Percentiles rank a stretch among this genome's conserved stretches.
phyloP scores from a whole-genome alignment of 2,888 invertebrate genomes.

The Luperina testacea region DNA sequence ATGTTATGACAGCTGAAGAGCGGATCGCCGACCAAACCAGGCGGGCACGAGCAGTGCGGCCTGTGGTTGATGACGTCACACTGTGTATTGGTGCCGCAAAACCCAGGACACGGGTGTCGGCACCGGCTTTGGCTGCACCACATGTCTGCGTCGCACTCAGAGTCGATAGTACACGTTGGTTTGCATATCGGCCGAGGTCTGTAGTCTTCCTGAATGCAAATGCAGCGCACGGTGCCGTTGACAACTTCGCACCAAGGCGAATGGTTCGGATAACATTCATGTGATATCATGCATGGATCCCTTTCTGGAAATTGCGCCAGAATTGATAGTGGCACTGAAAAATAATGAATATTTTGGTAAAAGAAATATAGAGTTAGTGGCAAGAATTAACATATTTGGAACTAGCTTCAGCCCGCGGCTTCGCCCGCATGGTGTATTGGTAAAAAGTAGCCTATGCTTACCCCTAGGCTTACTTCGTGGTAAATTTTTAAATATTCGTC shows the following conservation, averaged over 20 bases:
- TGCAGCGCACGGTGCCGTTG: constrained; percentile 92
- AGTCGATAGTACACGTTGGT: constrained; percentile 93
- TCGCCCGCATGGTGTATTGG: no score
- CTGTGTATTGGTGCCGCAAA: constrained; percentile 93
- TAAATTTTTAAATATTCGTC: no score
- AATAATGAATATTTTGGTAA: constrained; percentile 7
- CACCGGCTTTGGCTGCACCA: constrained; percentile 94
- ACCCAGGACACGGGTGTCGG: constrained; percentile 93
- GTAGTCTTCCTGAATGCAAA: constrained; percentile 92
- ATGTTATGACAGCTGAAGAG: constrained; percentile 89
- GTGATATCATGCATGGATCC: constrained; percentile 93
- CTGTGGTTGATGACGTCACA: constrained; percentile 93
- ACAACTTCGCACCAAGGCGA: constrained; percentile 91
- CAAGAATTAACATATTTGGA: no score
- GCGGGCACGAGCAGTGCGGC: constrained; percentile 92
- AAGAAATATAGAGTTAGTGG: no score
- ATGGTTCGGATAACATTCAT: constrained; percentile 93
- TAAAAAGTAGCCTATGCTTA: no score
- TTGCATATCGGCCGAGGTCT: constrained; percentile 94
- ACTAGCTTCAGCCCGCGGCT: no score
- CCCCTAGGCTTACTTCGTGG: no score
- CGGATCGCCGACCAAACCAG: constrained; percentile 93
- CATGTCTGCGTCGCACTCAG: constrained; percentile 92
- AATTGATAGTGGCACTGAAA: constrained; percentile 77
- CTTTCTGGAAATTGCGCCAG: constrained; percentile 71